These are phyloP conservation scores for Griposia aprilina DNA, from an alignment of 2,888 invertebrate species.

Conservation along the genomic window DNA sequence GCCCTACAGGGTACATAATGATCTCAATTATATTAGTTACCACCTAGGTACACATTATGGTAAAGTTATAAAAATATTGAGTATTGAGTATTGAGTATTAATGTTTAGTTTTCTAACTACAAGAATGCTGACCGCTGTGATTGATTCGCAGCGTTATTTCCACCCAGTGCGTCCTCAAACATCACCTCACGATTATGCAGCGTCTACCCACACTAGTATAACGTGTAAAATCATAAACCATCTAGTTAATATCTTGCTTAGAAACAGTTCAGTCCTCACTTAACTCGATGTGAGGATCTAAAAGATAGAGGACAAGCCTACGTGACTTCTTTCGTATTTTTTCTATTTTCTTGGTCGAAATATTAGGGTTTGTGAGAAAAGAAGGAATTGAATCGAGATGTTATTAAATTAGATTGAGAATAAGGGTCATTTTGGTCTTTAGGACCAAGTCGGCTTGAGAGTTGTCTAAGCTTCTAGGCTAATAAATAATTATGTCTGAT, in stretches of 20 bases:
- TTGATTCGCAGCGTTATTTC: not conserved
- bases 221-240: conserved; percentile 45
- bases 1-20: no score
- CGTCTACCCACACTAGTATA: conserved; percentile 21
- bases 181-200: conserved; percentile 24
- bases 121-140: not conserved
- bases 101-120: not conserved
- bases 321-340: conserved; percentile 48
- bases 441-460: conserved; percentile 3
- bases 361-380: conserved; percentile 30
- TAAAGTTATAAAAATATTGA: no score
- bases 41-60: no score
- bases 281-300: conserved; percentile 39
- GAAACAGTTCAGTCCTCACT: conserved; percentile 47
- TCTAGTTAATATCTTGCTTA: conserved; percentile 46
- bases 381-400: conserved; percentile 43
- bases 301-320: conserved; percentile 24
- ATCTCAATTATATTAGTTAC: no score
- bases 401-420: conserved; percentile 44
- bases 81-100: no score
- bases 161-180: conserved; percentile 23
- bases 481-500: conserved; percentile 21
- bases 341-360: conserved; percentile 32
- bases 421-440: conserved; percentile 23
- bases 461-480: conserved; percentile 1